Base-by-base conservation (phyloP, 1,140 invertebrate species). In the Teleopsis dalmanni region DNA sequence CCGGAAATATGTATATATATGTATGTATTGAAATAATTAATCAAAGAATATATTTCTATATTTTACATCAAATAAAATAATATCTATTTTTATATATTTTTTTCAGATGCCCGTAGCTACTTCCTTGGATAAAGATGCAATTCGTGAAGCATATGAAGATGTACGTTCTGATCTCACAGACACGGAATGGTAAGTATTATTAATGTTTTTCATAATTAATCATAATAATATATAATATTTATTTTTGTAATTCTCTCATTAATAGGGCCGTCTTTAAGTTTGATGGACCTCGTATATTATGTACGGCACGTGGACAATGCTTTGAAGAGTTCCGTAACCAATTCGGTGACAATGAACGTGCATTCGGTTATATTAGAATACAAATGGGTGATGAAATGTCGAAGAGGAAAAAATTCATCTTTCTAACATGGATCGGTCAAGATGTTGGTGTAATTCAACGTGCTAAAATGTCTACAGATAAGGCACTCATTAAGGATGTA, bases 351-450 rank as follows among this genome's bases (percentile, higher is more conserved):
- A 79, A 84, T 51, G 83, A 87, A 45, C 75, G 84, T 38, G 82
- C 80, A 2, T 88, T 85, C 54, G 84, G 80, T 46, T 87, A 83
- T 68, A 76, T 87, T 59, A 76, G 76, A 61, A 71, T 81, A 60
- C 79, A 83, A 67, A 83, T 83, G 66, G 85, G 85, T 18, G 85
- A 88, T 59, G 85, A 88, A 65, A 78, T 88, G 82, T 87, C 84
- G 47, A 85, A 85, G 72, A 73, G 85, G 57, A 79, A 80, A 61
- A 88, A 87, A 70, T 88, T 88, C 67, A 75, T 84, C 38, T 80
- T 88, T 54, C 73, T 88, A 31, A 85, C 84, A 52, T 88, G 85
- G 85, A 78, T 85, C 37, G 85, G 85, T 5, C 76, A 76, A 37
- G 74, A 78, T 50, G 84, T 88, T 49, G 80, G 80, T 22, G 78